phyloP scores from a whole-genome alignment of 2,113 vertebrate genomes.

The Campylomormyrus tamandua region DNA sequence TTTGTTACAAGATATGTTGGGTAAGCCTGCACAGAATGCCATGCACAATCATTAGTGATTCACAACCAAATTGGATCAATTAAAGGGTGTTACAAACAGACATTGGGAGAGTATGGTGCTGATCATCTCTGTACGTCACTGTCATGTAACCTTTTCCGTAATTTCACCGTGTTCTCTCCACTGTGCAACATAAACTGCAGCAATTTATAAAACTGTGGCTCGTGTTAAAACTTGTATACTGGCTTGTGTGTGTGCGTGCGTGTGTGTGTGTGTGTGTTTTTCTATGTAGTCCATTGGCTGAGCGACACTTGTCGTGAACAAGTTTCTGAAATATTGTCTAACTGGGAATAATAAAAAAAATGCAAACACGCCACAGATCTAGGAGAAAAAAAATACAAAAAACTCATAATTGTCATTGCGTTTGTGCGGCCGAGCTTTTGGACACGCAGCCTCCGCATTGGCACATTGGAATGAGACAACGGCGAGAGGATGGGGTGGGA shows the following conservation, averaged over 20 bases:
- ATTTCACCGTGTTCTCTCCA: not conserved
- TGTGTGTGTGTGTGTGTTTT: not conserved
- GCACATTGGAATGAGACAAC: not conserved
- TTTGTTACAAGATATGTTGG: constrained; percentile 1
- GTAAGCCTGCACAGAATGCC: not conserved
- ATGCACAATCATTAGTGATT: not conserved
- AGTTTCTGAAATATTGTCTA: not conserved
- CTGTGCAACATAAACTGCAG: not conserved
- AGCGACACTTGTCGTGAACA: not conserved
- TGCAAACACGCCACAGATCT: not conserved
- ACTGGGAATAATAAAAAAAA: not conserved
- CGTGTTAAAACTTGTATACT: not conserved
- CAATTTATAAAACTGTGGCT: not conserved
- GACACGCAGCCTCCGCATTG: not conserved
- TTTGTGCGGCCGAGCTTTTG: not conserved
- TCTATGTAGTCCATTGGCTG: not conserved
- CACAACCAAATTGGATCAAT: not conserved
- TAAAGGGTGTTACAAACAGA: not conserved
- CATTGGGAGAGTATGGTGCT: too few species aligned
- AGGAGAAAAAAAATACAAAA: not conserved
- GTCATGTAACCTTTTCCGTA: not conserved
- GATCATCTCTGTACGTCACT: not conserved
- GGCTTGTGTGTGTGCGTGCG: not conserved
- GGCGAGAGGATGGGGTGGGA: not conserved
- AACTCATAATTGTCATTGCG: not conserved